A percentile compares a stretch with the other conserved stretches of the same genome.
Evolutionary conservation across 2,888 invertebrate genomes (phyloP).

Genomic region (Himalopsyche japonica): DNA sequence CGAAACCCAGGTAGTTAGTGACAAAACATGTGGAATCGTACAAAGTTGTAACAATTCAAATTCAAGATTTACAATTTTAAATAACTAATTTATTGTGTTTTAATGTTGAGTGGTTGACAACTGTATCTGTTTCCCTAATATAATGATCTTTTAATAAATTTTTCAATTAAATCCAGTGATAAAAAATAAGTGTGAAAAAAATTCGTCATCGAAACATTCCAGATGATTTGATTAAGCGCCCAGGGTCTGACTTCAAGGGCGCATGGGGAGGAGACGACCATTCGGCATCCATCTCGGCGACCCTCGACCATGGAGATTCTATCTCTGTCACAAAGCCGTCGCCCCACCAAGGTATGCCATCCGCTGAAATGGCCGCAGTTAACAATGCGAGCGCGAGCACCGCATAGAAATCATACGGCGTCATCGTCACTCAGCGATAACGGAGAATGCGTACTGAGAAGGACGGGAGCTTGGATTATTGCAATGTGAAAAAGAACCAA

Average conservation of each 20-base stretch:
- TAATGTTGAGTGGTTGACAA: too few species aligned
- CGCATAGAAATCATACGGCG: not conserved
- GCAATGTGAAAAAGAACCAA: not conserved
- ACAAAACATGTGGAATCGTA: too few species aligned
- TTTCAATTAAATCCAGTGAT: not conserved
- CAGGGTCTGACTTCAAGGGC: conserved; percentile 86
- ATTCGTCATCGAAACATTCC: conserved; percentile 40
- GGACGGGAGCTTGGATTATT: not conserved
- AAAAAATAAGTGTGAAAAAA: not conserved
- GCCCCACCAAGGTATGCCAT: conserved; percentile 10
- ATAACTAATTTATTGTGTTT: too few species aligned
- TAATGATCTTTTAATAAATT: too few species aligned
- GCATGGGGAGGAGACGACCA: conserved; percentile 57
- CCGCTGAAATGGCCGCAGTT: conserved; percentile 11
- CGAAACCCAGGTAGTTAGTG: too few species aligned
- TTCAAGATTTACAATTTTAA: too few species aligned
- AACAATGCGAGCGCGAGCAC: not conserved
- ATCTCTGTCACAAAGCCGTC: conserved; percentile 41
- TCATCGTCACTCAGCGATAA: not conserved
- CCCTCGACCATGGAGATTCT: conserved; percentile 21
- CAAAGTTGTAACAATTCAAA: too few species aligned
- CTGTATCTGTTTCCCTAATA: too few species aligned
- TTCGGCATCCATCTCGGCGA: conserved; percentile 36
- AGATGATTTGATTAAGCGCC: conserved; percentile 81
- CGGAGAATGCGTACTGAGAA: not conserved